Conservation (phyloP, 2,113 vertebrate species). For the Anoplopoma fimbria region DNA sequence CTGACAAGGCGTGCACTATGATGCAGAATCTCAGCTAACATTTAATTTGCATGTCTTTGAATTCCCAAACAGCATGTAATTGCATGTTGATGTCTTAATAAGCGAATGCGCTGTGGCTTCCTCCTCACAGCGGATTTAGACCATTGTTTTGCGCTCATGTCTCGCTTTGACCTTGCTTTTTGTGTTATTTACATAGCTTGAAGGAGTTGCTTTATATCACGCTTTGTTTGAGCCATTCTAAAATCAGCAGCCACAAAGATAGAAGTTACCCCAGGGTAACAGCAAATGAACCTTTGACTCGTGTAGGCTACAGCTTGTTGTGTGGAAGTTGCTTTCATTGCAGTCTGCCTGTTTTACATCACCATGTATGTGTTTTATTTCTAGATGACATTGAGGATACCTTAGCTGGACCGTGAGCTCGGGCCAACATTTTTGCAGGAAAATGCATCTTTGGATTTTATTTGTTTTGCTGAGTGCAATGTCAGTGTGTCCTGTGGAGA, state of each 20-base stretch:
- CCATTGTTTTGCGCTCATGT: constrained; percentile 50
- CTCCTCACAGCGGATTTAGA: constrained; percentile 24
- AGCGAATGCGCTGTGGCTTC: constrained; percentile 33
- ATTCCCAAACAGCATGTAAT: constrained; percentile 34
- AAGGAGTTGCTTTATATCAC: constrained; percentile 64
- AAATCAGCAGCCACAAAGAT: constrained; percentile 54
- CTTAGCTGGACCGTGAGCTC: constrained; percentile 89
- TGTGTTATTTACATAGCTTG: constrained; percentile 61
- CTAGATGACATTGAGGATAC: constrained; percentile 83
- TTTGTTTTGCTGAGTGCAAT: constrained; percentile 89
- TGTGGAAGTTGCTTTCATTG: constrained; percentile 59
- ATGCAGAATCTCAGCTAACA: constrained; percentile 31
- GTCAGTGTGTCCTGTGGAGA: constrained; percentile 89
- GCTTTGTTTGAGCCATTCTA: constrained; percentile 66
- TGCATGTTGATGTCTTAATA: constrained; percentile 22
- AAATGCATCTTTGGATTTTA: constrained; percentile 97
- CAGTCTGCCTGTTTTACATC: constrained; percentile 51
- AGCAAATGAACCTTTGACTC: constrained; percentile 65
- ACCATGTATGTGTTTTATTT: constrained; percentile 68
- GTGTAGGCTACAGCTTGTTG: constrained; percentile 45
- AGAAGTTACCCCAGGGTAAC: constrained; percentile 72
- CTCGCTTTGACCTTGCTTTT: constrained; percentile 72
- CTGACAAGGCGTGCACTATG: constrained; percentile 22
- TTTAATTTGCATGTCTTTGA: constrained; percentile 24
- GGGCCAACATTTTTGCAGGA: constrained; percentile 86